Conservation (phyloP, 2,113 vertebrate genomes). For the Mesoclemmys tuberculata region DNA sequence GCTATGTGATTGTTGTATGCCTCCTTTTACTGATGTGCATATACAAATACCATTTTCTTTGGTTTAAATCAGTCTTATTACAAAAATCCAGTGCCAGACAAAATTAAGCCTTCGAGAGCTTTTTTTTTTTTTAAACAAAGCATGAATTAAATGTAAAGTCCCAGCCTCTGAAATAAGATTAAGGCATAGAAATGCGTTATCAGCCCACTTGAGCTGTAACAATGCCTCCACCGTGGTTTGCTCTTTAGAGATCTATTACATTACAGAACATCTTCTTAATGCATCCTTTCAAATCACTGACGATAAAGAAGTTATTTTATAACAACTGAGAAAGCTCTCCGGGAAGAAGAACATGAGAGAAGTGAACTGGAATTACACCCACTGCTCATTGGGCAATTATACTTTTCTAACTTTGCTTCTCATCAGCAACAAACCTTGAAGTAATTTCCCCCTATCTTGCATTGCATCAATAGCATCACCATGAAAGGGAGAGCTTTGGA, state of each 20-base stretch:
- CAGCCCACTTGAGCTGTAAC: neutral
- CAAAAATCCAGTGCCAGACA: neutral
- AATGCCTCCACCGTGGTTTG: fast-evolving
- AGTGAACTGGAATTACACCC: neutral
- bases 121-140: neutral
- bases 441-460: neutral
- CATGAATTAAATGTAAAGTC: neutral
- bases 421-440: no score
- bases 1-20: fast-evolving
- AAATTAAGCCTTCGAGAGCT: fast-evolving
- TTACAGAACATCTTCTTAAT: neutral
- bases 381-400: neutral
- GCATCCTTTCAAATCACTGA: neutral
- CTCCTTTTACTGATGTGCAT: neutral
- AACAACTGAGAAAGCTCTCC: neutral
- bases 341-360: neutral
- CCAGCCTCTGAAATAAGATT: neutral
- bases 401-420: neutral
- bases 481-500: neutral
- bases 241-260: neutral
- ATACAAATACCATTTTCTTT: neutral
- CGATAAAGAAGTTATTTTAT: neutral
- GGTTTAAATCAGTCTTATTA: neutral
- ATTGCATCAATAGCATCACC: neutral
- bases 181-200: neutral